Evolutionary conservation across 2,113 vertebrate species (phyloP).

Genomic region (Petromus typicus): DNA sequence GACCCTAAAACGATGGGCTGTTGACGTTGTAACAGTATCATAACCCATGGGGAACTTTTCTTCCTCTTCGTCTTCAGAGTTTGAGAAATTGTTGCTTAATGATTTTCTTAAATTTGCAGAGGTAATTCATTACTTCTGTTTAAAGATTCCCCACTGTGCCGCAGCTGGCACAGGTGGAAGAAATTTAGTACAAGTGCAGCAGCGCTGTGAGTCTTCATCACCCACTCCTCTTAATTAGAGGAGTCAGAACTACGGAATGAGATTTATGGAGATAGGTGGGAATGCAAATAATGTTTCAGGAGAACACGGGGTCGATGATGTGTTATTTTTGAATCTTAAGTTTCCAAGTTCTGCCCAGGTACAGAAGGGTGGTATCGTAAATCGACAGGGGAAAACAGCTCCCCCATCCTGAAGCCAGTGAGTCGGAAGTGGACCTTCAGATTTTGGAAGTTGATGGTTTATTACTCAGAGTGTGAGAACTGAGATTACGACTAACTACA

Average conservation of each 20-base stretch:
- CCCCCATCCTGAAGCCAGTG: background rate
- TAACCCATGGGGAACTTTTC: background rate
- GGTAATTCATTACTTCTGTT: slow-evolving; percentile 56
- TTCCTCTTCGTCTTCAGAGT: slow-evolving; percentile 32
- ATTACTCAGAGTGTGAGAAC: background rate
- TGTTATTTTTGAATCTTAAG: slow-evolving; percentile 67
- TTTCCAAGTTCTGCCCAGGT: slow-evolving; percentile 29
- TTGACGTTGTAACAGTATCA: background rate
- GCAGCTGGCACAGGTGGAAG: slow-evolving; percentile 73
- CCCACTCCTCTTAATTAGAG: slow-evolving; percentile 72
- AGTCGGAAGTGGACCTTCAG: background rate
- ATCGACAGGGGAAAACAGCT: background rate
- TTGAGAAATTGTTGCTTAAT: background rate
- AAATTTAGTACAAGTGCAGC: slow-evolving; percentile 60
- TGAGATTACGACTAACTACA: slow-evolving; percentile 27
- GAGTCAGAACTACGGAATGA: slow-evolving; percentile 67
- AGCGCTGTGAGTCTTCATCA: slow-evolving; percentile 38
- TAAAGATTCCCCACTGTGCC: slow-evolving; percentile 58
- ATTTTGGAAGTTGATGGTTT: slow-evolving; percentile 39
- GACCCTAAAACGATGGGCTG: background rate
- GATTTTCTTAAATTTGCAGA: slow-evolving; percentile 36
- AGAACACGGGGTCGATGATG: slow-evolving; percentile 56
- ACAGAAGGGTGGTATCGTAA: background rate
- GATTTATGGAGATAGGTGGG: slow-evolving; percentile 62
- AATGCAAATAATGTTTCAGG: slow-evolving; percentile 60